phyloP scores from a whole-genome alignment of 2,797 vertebrate species.

The Phaenicophaeus curvirostris region DNA sequence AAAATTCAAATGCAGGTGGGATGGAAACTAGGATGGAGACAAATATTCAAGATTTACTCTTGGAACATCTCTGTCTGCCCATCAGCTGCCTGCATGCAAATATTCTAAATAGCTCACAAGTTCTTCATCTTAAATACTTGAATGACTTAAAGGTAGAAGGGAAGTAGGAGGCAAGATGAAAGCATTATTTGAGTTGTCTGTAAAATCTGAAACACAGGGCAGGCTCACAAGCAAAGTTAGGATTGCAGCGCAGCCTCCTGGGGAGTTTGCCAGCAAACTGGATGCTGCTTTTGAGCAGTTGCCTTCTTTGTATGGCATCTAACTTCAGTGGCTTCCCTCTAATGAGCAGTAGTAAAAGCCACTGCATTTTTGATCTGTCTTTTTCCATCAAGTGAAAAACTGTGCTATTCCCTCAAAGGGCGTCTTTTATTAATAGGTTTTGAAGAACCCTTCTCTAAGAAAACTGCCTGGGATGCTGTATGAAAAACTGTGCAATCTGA shows the following conservation, averaged over 20 bases:
- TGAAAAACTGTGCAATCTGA: not conserved
- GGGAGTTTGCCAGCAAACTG: not conserved
- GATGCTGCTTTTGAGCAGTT: not conserved
- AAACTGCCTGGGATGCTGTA: not conserved
- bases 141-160: constrained; percentile 5
- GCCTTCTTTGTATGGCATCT: not conserved
- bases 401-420: not conserved
- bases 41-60: not conserved
- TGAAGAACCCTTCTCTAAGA: not conserved
- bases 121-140: constrained; percentile 39
- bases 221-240: not conserved
- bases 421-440: not conserved
- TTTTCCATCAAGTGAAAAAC: not conserved
- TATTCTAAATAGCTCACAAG: not conserved
- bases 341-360: not conserved
- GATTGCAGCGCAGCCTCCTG: not conserved
- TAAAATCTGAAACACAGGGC: not conserved
- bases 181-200: not conserved
- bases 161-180: constrained; percentile 35
- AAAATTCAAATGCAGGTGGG: not conserved
- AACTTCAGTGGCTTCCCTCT: not conserved
- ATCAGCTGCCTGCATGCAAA: not conserved
- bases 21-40: not conserved
- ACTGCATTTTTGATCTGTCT: not conserved
- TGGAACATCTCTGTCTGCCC: not conserved